These are phyloP conservation scores for Falco peregrinus DNA, from an alignment of 2,797 vertebrate genomes.

Conservation along the genomic window DNA sequence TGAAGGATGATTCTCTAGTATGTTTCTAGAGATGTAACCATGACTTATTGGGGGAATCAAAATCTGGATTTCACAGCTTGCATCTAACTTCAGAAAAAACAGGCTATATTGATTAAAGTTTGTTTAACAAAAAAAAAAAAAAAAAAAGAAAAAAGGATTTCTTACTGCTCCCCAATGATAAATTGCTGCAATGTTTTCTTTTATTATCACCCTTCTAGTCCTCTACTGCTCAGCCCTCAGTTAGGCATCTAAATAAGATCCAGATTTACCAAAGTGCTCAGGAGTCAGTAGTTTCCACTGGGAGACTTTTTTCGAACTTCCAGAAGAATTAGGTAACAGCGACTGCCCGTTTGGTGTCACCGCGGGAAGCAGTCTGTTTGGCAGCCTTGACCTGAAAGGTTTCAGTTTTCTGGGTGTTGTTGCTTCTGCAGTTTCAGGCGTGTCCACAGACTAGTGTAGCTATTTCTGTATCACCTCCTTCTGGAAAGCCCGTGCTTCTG, in stretches of 20 bases:
- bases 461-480: not conserved
- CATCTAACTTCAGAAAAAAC: not conserved
- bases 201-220: constrained; percentile 52
- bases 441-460: not conserved
- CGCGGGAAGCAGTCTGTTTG: constrained; percentile 9
- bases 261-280: constrained; percentile 55
- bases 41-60: not conserved
- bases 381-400: constrained; percentile 25
- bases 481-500: not conserved
- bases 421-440: constrained; percentile 22
- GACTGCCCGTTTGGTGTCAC: not conserved
- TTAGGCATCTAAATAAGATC: constrained; percentile 61
- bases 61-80: not conserved
- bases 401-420: constrained; percentile 58
- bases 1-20: not conserved
- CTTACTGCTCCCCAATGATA: constrained; percentile 9
- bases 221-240: not conserved
- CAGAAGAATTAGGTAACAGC: constrained; percentile 51
- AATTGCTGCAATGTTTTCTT: constrained; percentile 42
- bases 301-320: constrained; percentile 33
- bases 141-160: not conserved
- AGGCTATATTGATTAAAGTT: constrained; percentile 8
- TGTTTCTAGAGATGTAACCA: not conserved
- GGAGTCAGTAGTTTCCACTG: not conserved
- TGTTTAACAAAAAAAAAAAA: not conserved